phyloP scores from a whole-genome alignment of 2,888 invertebrate genomes.

The Dorcus parallelipipedus region DNA sequence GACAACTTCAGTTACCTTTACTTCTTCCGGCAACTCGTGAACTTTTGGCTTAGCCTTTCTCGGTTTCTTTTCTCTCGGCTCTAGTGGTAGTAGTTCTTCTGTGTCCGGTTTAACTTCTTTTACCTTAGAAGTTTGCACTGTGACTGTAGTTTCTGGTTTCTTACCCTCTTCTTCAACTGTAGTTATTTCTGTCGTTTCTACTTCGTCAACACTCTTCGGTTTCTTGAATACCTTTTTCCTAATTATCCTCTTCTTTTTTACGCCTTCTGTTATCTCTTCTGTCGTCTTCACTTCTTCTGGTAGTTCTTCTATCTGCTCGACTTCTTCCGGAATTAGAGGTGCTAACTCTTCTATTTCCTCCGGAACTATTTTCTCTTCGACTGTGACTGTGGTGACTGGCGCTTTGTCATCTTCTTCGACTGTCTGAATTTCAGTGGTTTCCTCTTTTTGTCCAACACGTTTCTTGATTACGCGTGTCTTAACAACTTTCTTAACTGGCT shows the following conservation, averaged over 20 bases:
- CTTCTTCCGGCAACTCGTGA: constrained; percentile 28
- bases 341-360: constrained; percentile 21
- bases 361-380: constrained; percentile 38
- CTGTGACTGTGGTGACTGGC: constrained; percentile 45
- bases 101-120: constrained; percentile 18
- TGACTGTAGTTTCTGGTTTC: constrained; percentile 36
- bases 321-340: constrained; percentile 28
- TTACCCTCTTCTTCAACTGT: constrained; percentile 39
- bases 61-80: constrained; percentile 15
- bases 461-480: constrained; percentile 38
- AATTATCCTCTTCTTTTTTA: constrained; percentile 28
- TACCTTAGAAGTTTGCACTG: constrained; percentile 13
- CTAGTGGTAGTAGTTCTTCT: constrained; percentile 15
- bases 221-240: constrained; percentile 49
- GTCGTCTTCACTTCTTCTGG: constrained; percentile 34
- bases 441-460: constrained; percentile 37
- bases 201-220: constrained; percentile 38
- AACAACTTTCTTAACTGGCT: constrained; percentile 29
- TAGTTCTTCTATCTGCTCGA: constrained; percentile 34
- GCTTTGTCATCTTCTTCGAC: constrained; percentile 48
- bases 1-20: constrained; percentile 40
- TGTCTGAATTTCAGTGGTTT: constrained; percentile 48
- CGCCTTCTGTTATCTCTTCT: constrained; percentile 39
- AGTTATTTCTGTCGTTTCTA: constrained; percentile 41
- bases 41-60: constrained; percentile 25